These are phyloP conservation scores for Chrysopa pallens DNA, from an alignment of 1,140 invertebrate genomes.

Conservation along the genomic window DNA sequence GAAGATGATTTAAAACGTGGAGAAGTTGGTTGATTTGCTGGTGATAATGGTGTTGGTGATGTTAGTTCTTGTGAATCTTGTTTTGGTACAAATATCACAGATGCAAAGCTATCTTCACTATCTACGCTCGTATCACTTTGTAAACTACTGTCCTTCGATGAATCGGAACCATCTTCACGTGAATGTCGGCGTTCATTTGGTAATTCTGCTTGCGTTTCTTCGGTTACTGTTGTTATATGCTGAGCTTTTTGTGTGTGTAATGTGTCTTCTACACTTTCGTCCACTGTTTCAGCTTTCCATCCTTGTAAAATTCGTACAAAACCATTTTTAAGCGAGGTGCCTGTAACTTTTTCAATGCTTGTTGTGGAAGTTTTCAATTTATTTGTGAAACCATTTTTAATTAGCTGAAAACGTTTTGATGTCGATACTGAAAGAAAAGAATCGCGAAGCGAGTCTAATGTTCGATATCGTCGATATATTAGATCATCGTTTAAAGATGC, in stretches of 20 bases:
- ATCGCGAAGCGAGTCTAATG: conserved; percentile 53
- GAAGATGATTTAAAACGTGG: conserved; percentile 33
- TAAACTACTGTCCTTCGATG: conserved; percentile 77
- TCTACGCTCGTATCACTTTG: conserved; percentile 87
- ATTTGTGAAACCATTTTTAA: conserved; percentile 60
- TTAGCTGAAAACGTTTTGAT: conserved; percentile 59
- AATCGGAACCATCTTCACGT: conserved; percentile 73
- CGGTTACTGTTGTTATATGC: conserved; percentile 15
- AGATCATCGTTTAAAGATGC: conserved; percentile 75
- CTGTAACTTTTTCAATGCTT: conserved; percentile 60
- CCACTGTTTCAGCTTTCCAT: conserved; percentile 16
- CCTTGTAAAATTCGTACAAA: conserved; percentile 22
- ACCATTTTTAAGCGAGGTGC: conserved; percentile 24
- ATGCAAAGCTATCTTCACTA: conserved; percentile 81
- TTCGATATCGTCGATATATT: conserved; percentile 46
- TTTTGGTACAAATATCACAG: conserved; percentile 74
- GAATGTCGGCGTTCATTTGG: conserved; percentile 40
- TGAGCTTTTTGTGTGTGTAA: conserved; percentile 22
- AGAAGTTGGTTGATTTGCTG: conserved; percentile 31
- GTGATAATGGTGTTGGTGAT: conserved; percentile 33
- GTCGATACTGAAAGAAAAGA: conserved; percentile 51
- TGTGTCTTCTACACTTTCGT: conserved; percentile 17
- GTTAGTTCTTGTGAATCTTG: conserved; percentile 31
- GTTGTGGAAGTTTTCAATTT: conserved; percentile 60
- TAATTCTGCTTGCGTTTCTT: conserved; percentile 14